Conservation (phyloP, 2,888 invertebrate species). For the Cabera pusaria region DNA sequence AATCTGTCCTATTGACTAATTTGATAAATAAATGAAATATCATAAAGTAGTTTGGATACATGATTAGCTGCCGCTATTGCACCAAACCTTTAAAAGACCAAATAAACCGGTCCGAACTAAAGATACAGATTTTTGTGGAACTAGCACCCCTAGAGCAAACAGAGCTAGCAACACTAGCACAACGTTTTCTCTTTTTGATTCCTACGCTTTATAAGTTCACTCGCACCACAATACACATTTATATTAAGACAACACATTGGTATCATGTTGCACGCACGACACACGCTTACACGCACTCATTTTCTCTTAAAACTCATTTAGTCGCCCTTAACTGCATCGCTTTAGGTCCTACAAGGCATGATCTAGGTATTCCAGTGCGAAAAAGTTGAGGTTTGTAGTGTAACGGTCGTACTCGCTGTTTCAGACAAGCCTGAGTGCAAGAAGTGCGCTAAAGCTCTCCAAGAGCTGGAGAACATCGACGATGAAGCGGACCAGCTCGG, state of each 20-base stretch:
- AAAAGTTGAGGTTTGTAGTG: constrained; percentile 6
- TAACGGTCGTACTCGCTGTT: constrained; percentile 39
- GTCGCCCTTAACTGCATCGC: constrained; percentile 74
- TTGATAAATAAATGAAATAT: no score
- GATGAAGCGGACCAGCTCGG: constrained; percentile 97
- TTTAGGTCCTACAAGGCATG: constrained; percentile 65
- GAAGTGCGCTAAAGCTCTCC: constrained; percentile 94
- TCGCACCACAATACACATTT: constrained; percentile 28
- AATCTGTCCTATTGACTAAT: constrained; percentile 40
- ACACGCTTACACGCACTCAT: constrained; percentile 53
- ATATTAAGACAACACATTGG: constrained; percentile 23
- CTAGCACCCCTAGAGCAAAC: constrained; percentile 20
- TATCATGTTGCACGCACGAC: constrained; percentile 35
- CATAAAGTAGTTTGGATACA: constrained; percentile 12
- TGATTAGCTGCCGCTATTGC: constrained; percentile 3
- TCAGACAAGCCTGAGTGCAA: constrained; percentile 96
- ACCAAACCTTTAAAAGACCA: constrained; percentile 5
- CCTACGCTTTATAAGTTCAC: constrained; percentile 28
- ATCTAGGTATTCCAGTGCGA: constrained; percentile 26
- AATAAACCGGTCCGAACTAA: constrained; percentile 8
- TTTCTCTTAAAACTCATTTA: constrained; percentile 55
- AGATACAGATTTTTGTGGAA: constrained; percentile 13
- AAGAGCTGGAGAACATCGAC: constrained; percentile 96
- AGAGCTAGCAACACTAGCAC: constrained; percentile 19
- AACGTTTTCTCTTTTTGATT: constrained; percentile 22